Evolutionary conservation across 2,113 vertebrate species (phyloP).

Genomic region (Lagenorhynchus albirostris): DNA sequence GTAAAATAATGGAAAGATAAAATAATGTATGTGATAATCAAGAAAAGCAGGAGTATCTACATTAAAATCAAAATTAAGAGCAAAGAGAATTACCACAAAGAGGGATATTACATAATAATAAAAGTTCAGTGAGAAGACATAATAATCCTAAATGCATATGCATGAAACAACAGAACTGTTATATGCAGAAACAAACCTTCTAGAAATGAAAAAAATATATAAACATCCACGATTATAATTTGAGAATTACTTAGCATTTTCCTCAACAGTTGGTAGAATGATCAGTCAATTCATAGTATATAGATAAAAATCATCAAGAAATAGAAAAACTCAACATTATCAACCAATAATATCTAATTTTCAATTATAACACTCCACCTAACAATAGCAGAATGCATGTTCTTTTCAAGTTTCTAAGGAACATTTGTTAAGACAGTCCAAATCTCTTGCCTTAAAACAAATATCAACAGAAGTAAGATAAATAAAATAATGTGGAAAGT

Average conservation of each 20-base stretch:
- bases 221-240: background rate
- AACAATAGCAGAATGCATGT: background rate
- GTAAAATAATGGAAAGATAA: background rate
- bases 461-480: background rate
- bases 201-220: background rate
- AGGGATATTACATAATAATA: background rate
- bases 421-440: background rate
- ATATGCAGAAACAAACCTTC: background rate
- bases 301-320: background rate
- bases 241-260: background rate
- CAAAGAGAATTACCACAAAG: background rate
- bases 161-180: background rate
- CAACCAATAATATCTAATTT: background rate
- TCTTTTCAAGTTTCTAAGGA: background rate
- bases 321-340: background rate
- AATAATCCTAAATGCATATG: background rate
- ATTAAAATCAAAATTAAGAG: background rate
- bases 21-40: background rate
- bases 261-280: background rate
- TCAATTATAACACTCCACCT: background rate
- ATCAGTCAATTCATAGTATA: background rate
- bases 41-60: background rate
- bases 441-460: background rate
- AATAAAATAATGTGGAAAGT: background rate
- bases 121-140: background rate